A percentile compares a stretch with the other conserved stretches of the same genome.
These are phyloP conservation scores for Lasioglossum pauxillum DNA, from an alignment of 2,888 invertebrate species.

Conservation along the genomic window DNA sequence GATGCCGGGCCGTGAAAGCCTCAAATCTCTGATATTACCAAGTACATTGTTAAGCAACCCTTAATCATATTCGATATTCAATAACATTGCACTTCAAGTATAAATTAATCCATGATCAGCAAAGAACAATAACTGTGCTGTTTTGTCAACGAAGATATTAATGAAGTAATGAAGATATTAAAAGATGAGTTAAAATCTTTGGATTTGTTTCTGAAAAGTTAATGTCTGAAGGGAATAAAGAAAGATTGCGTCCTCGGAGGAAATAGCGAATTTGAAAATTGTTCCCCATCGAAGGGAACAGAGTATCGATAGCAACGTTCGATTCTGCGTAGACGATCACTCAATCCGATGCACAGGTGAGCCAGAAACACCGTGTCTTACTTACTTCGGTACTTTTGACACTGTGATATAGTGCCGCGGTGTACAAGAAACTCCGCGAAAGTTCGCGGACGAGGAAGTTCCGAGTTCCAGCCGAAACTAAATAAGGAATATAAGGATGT, in stretches of 20 bases:
- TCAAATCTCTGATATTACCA: too few relatives aligned
- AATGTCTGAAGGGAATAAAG: neutral
- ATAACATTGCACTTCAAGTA: too few relatives aligned
- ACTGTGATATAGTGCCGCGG: constrained; percentile 26
- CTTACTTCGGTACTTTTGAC: constrained; percentile 27
- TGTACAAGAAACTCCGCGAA: constrained; percentile 33
- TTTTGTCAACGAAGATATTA: too few relatives aligned
- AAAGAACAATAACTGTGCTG: too few relatives aligned
- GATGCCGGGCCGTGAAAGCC: too few relatives aligned
- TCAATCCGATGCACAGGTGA: constrained; percentile 2
- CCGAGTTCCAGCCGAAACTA: constrained; percentile 24
- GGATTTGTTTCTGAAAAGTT: neutral
- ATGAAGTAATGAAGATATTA: too few relatives aligned
- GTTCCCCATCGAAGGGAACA: neutral
- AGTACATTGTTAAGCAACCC: neutral
- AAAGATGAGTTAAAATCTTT: too few relatives aligned
- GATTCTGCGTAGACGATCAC: neutral
- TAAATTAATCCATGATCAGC: too few relatives aligned
- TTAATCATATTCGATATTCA: neutral
- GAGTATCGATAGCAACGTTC: neutral
- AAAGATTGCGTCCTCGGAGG: neutral
- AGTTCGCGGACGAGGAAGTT: constrained; percentile 28
- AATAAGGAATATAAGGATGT: constrained; percentile 27
- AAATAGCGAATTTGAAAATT: neutral
- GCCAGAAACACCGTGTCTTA: neutral